These are phyloP conservation scores for Otis tarda DNA, from an alignment of 2,113 vertebrate genomes.

Conservation along the genomic window DNA sequence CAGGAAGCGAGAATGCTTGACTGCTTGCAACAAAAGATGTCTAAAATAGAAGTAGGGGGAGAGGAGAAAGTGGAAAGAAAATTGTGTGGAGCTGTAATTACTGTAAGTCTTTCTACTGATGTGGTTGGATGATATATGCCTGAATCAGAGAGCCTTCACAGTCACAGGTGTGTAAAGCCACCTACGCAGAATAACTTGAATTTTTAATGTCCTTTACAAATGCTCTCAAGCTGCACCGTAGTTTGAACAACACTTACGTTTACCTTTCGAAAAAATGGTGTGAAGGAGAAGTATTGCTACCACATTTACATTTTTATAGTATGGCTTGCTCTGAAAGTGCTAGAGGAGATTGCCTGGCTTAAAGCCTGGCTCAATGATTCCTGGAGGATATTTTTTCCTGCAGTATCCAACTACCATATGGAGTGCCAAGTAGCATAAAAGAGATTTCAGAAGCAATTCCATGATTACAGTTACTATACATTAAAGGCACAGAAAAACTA, in stretches of 20 bases:
- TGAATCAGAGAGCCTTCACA: slow-evolving; percentile 14
- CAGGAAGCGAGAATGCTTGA: background rate
- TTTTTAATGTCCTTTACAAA: slow-evolving; percentile 56
- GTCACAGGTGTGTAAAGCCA: slow-evolving; percentile 49
- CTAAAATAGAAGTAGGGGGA: background rate
- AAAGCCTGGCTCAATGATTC: slow-evolving; percentile 61
- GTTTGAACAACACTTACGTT: slow-evolving; percentile 41
- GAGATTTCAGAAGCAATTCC: slow-evolving; percentile 62
- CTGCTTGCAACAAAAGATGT: background rate
- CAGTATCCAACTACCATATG: slow-evolving; percentile 40
- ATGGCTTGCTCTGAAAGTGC: slow-evolving; percentile 61
- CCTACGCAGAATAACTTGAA: background rate
- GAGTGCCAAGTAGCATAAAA: slow-evolving; percentile 57
- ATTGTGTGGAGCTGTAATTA: background rate
- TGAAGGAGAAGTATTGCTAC: slow-evolving; percentile 49
- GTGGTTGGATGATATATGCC: background rate
- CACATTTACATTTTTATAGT: slow-evolving; percentile 74
- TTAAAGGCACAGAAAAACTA: slow-evolving; percentile 52
- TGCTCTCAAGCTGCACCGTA: slow-evolving; percentile 19
- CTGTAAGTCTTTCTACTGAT: slow-evolving; percentile 1
- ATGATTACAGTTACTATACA: slow-evolving; percentile 50
- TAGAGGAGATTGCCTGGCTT: slow-evolving; percentile 72
- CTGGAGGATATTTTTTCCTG: slow-evolving; percentile 54
- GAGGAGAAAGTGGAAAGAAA: slow-evolving; percentile 18
- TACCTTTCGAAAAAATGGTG: slow-evolving; percentile 61